Evolutionary conservation across 2,113 vertebrate species (phyloP).

Genomic region (Anguilla rostrata): DNA sequence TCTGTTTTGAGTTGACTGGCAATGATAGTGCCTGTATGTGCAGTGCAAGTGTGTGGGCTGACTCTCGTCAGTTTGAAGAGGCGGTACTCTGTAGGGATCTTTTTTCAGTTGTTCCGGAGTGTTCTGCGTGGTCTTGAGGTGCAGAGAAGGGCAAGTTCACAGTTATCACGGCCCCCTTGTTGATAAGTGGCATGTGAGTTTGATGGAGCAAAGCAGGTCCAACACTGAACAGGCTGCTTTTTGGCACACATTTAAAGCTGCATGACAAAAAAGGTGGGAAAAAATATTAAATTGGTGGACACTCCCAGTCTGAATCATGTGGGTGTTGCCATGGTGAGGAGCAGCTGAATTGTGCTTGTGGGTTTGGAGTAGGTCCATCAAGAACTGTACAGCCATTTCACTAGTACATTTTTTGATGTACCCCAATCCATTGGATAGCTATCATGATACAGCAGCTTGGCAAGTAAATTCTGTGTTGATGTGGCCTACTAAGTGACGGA

Average conservation of each 20-base stretch:
- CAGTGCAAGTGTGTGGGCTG: neutral
- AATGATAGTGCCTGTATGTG: neutral
- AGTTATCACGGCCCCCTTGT: neutral
- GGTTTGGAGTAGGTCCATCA: conserved; percentile 19
- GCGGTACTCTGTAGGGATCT: neutral
- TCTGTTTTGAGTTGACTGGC: neutral
- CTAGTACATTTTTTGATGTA: neutral
- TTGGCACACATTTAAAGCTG: conserved; percentile 10
- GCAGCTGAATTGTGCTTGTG: conserved; percentile 52
- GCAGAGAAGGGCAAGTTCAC: neutral
- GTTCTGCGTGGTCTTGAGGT: neutral
- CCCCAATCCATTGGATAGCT: neutral
- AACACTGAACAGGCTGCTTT: conserved; percentile 7
- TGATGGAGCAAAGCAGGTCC: neutral
- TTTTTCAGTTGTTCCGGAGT: neutral
- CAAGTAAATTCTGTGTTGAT: neutral
- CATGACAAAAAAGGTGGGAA: conserved; percentile 34
- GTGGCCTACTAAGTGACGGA: no score
- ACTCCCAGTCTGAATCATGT: conserved; percentile 55
- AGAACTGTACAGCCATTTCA: neutral
- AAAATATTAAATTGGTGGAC: conserved; percentile 42
- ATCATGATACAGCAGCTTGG: neutral
- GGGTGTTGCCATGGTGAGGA: conserved; percentile 56
- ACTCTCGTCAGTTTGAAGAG: neutral
- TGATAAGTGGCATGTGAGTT: neutral